A percentile compares a stretch with the other conserved stretches of the same genome.
Conservation (phyloP, 1,140 invertebrate genomes). For the Mamestra configurata region DNA sequence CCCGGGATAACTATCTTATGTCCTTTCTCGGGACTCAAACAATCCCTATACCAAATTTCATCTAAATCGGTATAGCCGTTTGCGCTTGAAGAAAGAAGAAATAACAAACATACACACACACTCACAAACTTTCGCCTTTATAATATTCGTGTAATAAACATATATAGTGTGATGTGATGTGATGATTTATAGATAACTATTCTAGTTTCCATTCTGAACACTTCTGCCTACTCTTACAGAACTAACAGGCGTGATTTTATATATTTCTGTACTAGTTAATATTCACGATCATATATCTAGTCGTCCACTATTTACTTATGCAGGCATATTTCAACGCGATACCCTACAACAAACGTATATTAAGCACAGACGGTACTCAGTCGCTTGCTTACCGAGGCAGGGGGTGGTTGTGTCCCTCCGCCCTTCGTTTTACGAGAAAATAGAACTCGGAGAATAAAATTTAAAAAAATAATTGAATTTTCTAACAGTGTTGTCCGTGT, state of each 20-base stretch:
- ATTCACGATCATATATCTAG: constrained; percentile 20
- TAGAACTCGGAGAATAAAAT: not conserved
- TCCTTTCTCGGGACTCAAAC: too few relatives aligned
- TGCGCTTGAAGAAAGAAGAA: too few relatives aligned
- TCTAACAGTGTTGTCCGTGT: not conserved
- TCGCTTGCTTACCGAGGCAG: not conserved
- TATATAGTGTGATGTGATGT: too few relatives aligned
- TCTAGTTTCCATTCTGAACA: not conserved
- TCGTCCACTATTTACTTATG: constrained; percentile 22
- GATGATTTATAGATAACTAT: too few relatives aligned
- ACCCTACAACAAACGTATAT: not conserved
- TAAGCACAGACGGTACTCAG: not conserved
- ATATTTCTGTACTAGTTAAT: constrained; percentile 4
- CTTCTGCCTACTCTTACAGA: not conserved
- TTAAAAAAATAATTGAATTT: not conserved
- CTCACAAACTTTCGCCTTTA: too few relatives aligned
- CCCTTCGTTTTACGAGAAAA: constrained; percentile 3
- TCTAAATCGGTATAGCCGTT: too few relatives aligned
- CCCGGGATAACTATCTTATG: too few relatives aligned
- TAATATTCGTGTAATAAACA: too few relatives aligned
- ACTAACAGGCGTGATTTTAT: not conserved
- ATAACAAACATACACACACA: too few relatives aligned
- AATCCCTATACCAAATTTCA: too few relatives aligned
- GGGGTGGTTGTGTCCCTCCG: not conserved
- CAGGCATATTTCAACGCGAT: constrained; percentile 19